phyloP scores from a whole-genome alignment of 2,888 invertebrate genomes.

The Gerris lacustris region DNA sequence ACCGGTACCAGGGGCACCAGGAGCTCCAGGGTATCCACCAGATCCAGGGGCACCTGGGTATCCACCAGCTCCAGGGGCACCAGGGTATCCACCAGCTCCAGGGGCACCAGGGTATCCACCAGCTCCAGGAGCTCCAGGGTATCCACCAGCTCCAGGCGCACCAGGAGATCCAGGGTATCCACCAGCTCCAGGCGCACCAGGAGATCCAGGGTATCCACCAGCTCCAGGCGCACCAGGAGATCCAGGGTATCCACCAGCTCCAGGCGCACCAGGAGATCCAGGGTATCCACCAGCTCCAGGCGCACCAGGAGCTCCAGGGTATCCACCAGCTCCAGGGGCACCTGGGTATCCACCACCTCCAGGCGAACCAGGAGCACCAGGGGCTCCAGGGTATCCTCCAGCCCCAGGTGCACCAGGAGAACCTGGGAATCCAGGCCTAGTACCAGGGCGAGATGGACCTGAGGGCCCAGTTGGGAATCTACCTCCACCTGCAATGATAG shows the following conservation, averaged over 20 bases:
- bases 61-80: constrained; percentile 18
- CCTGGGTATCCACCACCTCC: constrained; percentile 14
- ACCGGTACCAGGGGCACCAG: constrained; percentile 16
- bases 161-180: constrained; percentile 11
- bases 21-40: constrained; percentile 10
- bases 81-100: constrained; percentile 13
- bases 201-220: constrained; percentile 17
- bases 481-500: too few species aligned
- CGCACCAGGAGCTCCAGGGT: constrained; percentile 13
- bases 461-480: neutral
- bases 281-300: constrained; percentile 16
- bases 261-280: constrained; percentile 14
- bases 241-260: neutral
- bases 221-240: constrained; percentile 8
- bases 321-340: constrained; percentile 12
- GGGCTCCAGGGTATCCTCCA: constrained; percentile 18
- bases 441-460: constrained; percentile 7
- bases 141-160: constrained; percentile 12
- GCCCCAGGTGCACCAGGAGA: constrained; percentile 8
- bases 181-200: constrained; percentile 16
- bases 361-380: constrained; percentile 13
- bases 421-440: neutral
- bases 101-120: constrained; percentile 18
- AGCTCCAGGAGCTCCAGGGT: constrained; percentile 13
- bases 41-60: constrained; percentile 16